phyloP scores from a whole-genome alignment of 2,888 invertebrate genomes.

The Drosophila koepferae region DNA sequence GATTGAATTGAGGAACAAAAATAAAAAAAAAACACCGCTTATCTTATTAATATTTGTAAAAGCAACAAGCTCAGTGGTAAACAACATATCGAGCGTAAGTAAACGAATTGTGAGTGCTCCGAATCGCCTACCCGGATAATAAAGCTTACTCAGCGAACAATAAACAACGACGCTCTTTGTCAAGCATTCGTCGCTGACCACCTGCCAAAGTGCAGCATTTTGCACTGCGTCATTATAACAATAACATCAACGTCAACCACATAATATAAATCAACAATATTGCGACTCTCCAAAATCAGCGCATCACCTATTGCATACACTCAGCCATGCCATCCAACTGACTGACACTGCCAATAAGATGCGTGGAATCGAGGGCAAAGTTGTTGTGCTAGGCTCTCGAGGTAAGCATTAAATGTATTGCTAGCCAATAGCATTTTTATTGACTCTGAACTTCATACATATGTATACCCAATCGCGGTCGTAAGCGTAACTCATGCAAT shows the following conservation, averaged over 20 bases:
- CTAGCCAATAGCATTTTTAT: conserved; percentile 33
- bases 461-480: too few relatives aligned
- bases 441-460: conserved; percentile 44
- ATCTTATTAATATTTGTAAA: conserved; percentile 31
- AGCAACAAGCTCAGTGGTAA: conserved; percentile 30
- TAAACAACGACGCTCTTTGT: conserved; percentile 13
- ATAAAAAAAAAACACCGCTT: conserved; percentile 15
- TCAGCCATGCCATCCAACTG: conserved; percentile 48
- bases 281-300: conserved; percentile 15
- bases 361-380: conserved; percentile 93
- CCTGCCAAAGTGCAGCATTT: conserved; percentile 27
- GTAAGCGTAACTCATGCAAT: conserved; percentile 14
- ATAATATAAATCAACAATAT: conserved; percentile 8
- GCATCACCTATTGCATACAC: conserved; percentile 7
- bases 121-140: neutral
- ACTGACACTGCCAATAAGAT: conserved; percentile 84
- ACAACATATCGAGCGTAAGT: conserved; percentile 17
- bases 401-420: conserved; percentile 86
- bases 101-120: conserved; percentile 17
- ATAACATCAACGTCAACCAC: conserved; percentile 23
- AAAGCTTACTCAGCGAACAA: neutral
- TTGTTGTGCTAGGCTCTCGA: conserved; percentile 93
- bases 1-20: conserved; percentile 31
- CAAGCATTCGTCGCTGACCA: conserved; percentile 10
- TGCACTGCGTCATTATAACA: conserved; percentile 21